Conservation (phyloP, 2,888 invertebrate species). For the Minunthozetes semirufus region DNA sequence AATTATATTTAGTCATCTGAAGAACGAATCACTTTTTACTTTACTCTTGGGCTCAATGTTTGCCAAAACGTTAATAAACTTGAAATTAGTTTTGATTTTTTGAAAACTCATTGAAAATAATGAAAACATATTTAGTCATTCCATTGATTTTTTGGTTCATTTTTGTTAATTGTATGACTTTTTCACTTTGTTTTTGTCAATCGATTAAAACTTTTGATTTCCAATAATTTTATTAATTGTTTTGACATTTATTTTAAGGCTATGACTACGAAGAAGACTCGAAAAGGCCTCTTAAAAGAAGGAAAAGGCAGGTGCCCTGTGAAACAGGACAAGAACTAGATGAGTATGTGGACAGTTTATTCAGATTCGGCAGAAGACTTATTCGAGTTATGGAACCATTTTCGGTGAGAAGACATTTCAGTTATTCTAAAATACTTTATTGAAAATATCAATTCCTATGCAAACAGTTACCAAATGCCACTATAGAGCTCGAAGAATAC, state of each 20-base stretch:
- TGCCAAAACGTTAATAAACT: constrained; percentile 18
- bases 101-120: not conserved
- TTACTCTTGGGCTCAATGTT: not conserved
- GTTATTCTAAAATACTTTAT: not conserved
- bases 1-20: constrained; percentile 16
- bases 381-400: constrained; percentile 43
- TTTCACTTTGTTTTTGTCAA: not conserved
- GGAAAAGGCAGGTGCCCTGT: constrained; percentile 43
- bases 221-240: too few relatives aligned
- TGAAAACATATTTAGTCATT: not conserved
- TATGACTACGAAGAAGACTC: constrained; percentile 32
- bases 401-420: constrained; percentile 27
- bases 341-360: constrained; percentile 44
- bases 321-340: constrained; percentile 43
- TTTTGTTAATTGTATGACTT: constrained; percentile 9
- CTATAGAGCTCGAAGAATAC: constrained; percentile 42
- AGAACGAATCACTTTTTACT: constrained; percentile 18
- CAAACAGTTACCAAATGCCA: constrained; percentile 40
- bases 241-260: too few relatives aligned
- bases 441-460: not conserved
- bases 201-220: not conserved
- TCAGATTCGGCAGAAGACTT: constrained; percentile 42
- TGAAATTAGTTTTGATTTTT: not conserved
- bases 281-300: constrained; percentile 9
- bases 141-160: constrained; percentile 5